Base-by-base conservation (phyloP, 1,140 invertebrate species). In the Aphelenchoides besseyi region DNA sequence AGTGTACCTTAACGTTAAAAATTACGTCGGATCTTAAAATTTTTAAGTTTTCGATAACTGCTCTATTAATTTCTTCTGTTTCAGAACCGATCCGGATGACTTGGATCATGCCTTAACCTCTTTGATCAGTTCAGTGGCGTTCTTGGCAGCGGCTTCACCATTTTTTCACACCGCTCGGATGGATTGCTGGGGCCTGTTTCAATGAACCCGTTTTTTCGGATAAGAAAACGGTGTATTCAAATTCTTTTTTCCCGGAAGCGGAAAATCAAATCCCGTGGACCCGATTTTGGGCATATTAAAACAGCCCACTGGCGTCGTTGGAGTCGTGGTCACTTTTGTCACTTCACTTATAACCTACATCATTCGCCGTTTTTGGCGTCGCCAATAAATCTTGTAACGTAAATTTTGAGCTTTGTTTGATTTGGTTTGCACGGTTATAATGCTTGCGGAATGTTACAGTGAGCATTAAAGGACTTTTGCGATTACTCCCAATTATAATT, bases 341-440 rank as follows among this genome's bases (percentile, higher is more conserved):
- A 41, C n/a, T n/a, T 41, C 37, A 41, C n/a, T 41, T 41, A n/a
- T 41, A n/a, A 41, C 37, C n/a, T 41, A 41, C 37, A n/a, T 41
- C n/a, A n/a, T 41, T 41, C 5, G 5, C n/a, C 37, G 37, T 41
- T n/a, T 41, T 41, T 41, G 5, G 37, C 37, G 37, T n/a, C 37
- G 37, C n/a, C 37, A 41, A 41, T 41, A 41, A 41, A 41, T 5
- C n/a, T 41, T 41, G 5, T n/a, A n/a, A n/a, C 5, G 5, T 41
- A n/a, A 8, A n/a, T 41, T 41, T 41, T 41, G 37, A 41, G n/a
- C 37, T 5, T 41, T 41, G 37, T 41, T 41, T 41, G 37, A 41
- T 41, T 41, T 41, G 37, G 37, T 41, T 41, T 41, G 37, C 37
- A 41, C 5, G 37, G n/a, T 41, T 41, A 41, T 41, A n/a, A 41